Base-by-base conservation (phyloP, 2,113 vertebrate genomes). In the Planiliza haematocheilus region DNA sequence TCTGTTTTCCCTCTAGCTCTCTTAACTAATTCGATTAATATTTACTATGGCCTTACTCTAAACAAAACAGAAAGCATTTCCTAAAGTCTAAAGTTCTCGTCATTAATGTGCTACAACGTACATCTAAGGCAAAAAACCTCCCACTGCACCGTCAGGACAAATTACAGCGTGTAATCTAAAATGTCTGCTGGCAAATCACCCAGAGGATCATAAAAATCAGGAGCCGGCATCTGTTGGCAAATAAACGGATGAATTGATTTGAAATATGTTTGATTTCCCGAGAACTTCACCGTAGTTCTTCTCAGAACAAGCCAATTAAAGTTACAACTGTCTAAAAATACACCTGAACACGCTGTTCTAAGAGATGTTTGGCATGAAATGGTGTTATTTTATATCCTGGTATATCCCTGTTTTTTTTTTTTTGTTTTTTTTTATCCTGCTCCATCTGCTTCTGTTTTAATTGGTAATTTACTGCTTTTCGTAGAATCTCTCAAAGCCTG, bases 231-330 rank as follows among this genome's bases (percentile, higher is more conserved):
- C 12, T 37, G 37, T 34, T 64, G 18, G 8, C 9, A 43, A 16
- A 0, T 10, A 13, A 52, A 58, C 37, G n/a, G n/a, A 24, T 37
- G 8, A 48, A 58, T 36, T 24, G 21, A 46, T 77, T 63, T 56
- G 8, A 51, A 55, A 64, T 21, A 4, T 36, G 16, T 67, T 79
- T 61, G 45, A 68, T 45, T 79, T 43, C 51, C 11, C 34, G 21
- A 60, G 24, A 50, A 65, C 8, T 38, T 37, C 20, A 50, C 6
- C 20, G 41, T 41, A 38, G 37, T 63, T 63, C 6, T 62, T 72
- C 20, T 48, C 16, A 45, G 17, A 75, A 48, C 7, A 52, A 8
- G 4, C 34, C 12, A 58, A 48, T 71, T 63, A 68, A 62, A 43
- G 34, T 48, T 55, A 24, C 17, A 21, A 36, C 10, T 18, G 7